Base-by-base conservation (phyloP, 2,888 invertebrate genomes). In the Aphidoletes aphidimyza region DNA sequence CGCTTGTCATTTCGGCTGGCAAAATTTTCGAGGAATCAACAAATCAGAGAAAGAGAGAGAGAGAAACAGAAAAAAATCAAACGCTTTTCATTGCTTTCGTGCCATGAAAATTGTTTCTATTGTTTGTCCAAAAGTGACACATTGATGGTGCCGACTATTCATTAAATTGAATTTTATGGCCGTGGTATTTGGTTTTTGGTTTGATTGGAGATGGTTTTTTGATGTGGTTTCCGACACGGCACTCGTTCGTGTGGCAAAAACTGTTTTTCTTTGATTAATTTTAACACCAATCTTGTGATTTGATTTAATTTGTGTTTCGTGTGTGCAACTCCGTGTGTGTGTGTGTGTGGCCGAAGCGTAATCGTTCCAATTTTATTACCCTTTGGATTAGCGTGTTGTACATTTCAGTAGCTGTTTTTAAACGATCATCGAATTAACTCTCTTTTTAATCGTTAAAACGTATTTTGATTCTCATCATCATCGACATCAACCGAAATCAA, bases 61-160 rank as follows among this genome's bases (percentile, higher is more conserved):
- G 22, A 54, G 3, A 54, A 5, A n/a, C 54, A 19, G 9, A 22
- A 26, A 54, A 36, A 78, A 6, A n/a, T n/a, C n/a, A n/a, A n/a
- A 78, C 36, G 81, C 36, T 81, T 37, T 81, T 81, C 81, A 37
- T 37, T 81, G 81, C 6, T 37, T 81, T 81, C 81, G 81, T 36
- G 81, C 30, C 26, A n/a, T 22, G 81, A n/a, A 81, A 81, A 37
- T 37, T 81, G 37, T 81, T 36, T 81, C 81, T 37, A 81, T 81
- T 81, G 81, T 81, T 81, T 81, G 81, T 22, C 37, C 81, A 81
- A 81, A 81, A 81, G 81, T 81, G 81, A 81, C 81, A 81, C 81
- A 81, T 37, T 81, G 37, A 81, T 81, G 81, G 81, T 36, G 81
- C 81, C 81, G 81, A 37, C 81, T 81, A 81, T 81, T 81, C 81